Evolutionary conservation across 92 coral and sea anemone species (phyloP), one percentile per base, ranked within the genome.

Genomic region (Pocillopora meandrina): DNA sequence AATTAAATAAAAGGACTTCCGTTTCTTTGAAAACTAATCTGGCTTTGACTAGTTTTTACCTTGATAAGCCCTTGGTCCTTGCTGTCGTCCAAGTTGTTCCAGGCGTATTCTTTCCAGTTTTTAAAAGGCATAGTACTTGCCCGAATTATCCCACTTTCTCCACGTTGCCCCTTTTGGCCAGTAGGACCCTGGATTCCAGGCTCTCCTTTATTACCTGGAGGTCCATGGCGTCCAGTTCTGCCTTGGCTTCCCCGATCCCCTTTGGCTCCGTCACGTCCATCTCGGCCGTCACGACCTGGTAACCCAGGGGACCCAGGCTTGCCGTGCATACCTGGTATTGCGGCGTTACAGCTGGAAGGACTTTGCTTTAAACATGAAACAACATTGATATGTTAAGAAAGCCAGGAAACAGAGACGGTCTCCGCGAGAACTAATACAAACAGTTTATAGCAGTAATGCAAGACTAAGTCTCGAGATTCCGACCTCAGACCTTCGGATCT

Each of bases 231-330:
- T 67, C 72, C 72, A 67, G 72, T 67, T 42, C 15, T 67, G 9
- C 72, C 72, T 33, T 9, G n/a, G 49, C 49, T 31, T 5, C 72
- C 72, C 49, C 15, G 49, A 18, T 67, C 72, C 12, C 72, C 72
- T 67, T 31, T 67, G 72, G 49, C n/a, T 67, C 72, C 72, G 23
- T 67, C 72, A 12, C 72, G 72, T 15, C 72, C 72, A 67, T 67
- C 72, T 4, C 72, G 72, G 17, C 72, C 72, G 34, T 67, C 72
- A 31, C 72, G 72, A 20, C 72, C 72, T 67, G 72, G 72, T 23
- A 12, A 16, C 49, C 72, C 72, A 26, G 72, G 72, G 23, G 49
- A 31, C 19, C 72, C 72, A 67, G 72, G 72, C n/a, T 67, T 67
- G 49, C 72, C 72, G 42, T 67, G 72, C 52, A 31, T 67, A 67